Conservation (phyloP, 2,888 invertebrate species). For the Alentia gelatinosa region DNA sequence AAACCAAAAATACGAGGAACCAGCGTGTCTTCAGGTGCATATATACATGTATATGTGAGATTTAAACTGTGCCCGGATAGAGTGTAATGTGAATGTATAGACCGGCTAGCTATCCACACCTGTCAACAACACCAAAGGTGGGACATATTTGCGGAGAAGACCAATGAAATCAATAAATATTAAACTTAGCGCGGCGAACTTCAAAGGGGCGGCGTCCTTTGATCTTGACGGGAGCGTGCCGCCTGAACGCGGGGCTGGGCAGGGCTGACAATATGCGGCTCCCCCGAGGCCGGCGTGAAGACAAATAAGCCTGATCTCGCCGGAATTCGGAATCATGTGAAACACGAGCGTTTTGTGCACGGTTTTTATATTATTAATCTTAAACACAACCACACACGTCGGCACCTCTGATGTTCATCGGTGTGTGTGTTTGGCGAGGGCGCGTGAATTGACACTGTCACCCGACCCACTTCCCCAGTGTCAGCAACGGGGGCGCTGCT, state of each 20-base stretch:
- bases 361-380: constrained; percentile 51
- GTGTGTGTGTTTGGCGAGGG: background rate
- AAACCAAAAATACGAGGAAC: background rate
- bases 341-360: constrained; percentile 51
- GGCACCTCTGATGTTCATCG: constrained; percentile 16
- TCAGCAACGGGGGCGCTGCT: background rate
- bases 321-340: constrained; percentile 51
- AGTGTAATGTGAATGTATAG: constrained; percentile 15
- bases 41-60: background rate
- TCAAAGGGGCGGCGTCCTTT: constrained; percentile 38
- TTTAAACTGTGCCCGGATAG: background rate
- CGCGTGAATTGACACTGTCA: constrained; percentile 49
- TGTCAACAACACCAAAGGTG: constrained; percentile 13
- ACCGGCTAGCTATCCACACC: background rate
- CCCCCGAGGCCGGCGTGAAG: constrained; percentile 7
- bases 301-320: constrained; percentile 38
- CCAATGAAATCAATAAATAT: constrained; percentile 54
- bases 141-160: constrained; percentile 48
- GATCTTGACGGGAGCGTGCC: constrained; percentile 49
- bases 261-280: background rate
- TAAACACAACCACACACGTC: constrained; percentile 44
- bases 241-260: background rate
- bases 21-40: background rate
- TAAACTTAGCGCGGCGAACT: constrained; percentile 24
- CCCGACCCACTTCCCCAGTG: background rate